phyloP scores from a whole-genome alignment of 2,797 vertebrate species.

The Macropodus opercularis region DNA sequence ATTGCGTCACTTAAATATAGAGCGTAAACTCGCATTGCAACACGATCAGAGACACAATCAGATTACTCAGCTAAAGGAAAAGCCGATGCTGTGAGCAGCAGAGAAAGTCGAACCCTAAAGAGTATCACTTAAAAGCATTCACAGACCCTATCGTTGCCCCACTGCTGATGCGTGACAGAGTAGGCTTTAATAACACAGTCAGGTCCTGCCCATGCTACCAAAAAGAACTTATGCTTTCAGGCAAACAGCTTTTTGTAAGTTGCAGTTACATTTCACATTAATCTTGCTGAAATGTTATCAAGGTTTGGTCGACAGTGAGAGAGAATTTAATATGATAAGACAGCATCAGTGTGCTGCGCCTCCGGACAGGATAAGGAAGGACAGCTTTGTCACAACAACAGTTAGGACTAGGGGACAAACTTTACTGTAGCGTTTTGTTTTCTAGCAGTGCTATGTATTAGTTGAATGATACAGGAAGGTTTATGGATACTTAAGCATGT shows the following conservation, averaged over 20 bases:
- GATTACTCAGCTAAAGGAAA: background rate
- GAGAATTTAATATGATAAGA: conserved; percentile 33
- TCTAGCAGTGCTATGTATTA: background rate
- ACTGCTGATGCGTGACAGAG: conserved; percentile 12
- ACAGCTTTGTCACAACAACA: conserved; percentile 19
- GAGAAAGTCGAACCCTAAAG: background rate
- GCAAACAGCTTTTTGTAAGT: conserved; percentile 42
- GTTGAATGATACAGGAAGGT: background rate
- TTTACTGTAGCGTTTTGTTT: background rate
- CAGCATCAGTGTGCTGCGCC: conserved; percentile 22
- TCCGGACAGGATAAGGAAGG: conserved; percentile 18
- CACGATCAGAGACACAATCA: background rate
- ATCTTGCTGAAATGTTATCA: conserved; percentile 28
- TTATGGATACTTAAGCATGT: no score
- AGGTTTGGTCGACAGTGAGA: conserved; percentile 9
- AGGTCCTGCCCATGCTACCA: background rate
- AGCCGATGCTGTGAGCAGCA: background rate
- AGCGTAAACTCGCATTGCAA: background rate
- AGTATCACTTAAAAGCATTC: conserved; percentile 19
- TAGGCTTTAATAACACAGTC: conserved; percentile 7
- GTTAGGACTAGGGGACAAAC: conserved; percentile 15
- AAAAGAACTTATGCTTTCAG: conserved; percentile 14
- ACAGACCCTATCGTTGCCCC: background rate
- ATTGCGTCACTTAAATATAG: background rate
- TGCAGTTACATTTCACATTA: conserved; percentile 40